These are phyloP conservation scores for Tethea ocularis DNA, from an alignment of 2,888 invertebrate species.

Conservation along the genomic window DNA sequence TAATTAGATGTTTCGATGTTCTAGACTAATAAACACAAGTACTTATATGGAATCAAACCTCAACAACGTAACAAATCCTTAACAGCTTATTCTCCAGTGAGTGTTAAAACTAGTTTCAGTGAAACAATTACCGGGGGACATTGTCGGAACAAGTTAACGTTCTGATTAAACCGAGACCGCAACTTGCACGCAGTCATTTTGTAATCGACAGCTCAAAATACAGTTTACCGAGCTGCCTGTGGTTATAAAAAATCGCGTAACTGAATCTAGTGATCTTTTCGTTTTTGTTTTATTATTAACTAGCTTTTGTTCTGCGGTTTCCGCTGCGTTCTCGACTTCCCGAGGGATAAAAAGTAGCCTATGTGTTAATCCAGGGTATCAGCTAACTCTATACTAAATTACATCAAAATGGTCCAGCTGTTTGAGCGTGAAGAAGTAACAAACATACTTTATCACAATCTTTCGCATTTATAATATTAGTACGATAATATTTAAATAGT, in stretches of 20 bases:
- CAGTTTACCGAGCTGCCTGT: constrained; percentile 19
- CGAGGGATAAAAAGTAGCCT: too few species aligned
- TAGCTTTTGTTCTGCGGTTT: too few species aligned
- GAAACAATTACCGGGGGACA: constrained; percentile 60
- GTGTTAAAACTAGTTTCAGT: constrained; percentile 39
- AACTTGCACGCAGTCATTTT: constrained; percentile 46
- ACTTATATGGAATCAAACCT: constrained; percentile 8
- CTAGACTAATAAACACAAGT: not conserved
- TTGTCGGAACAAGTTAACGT: constrained; percentile 57
- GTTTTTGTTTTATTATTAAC: too few species aligned
- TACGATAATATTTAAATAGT: too few species aligned
- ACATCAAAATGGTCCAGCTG: too few species aligned
- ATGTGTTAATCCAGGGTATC: too few species aligned
- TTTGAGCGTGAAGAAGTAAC: too few species aligned
- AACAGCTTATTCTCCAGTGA: constrained; percentile 39
- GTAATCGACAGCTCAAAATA: constrained; percentile 39
- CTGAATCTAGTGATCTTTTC: not conserved
- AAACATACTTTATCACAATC: too few species aligned
- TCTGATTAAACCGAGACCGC: constrained; percentile 65
- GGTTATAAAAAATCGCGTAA: constrained; percentile 15
- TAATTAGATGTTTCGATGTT: too few species aligned
- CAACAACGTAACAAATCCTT: constrained; percentile 30
- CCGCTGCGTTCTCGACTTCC: too few species aligned
- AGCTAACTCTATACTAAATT: too few species aligned
- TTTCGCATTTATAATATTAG: too few species aligned